Evolutionary conservation across 2,888 invertebrate species (phyloP), one percentile per base, ranked within the genome.

Genomic region (Biston stratarius): DNA sequence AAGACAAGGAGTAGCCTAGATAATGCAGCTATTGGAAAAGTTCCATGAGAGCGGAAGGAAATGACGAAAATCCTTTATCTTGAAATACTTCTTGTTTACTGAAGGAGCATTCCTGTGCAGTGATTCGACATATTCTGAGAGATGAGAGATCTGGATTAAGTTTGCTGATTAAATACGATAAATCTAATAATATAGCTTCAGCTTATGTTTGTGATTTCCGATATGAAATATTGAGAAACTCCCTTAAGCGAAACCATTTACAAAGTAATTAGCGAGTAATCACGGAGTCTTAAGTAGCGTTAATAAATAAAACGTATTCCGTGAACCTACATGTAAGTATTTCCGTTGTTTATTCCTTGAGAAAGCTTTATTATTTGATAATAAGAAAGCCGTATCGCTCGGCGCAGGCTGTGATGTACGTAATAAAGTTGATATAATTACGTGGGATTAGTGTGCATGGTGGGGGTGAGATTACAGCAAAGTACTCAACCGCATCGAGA

Each of bases 391-490:
- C 80, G 74, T 83, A 83, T 85, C 80, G 76, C 76, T 74, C 75
- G 78, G 79, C 82, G 83, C 74, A 81, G 73, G 74, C 78, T 74
- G 47, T 80, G 83, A 83, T 79, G 78, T 69, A 73, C 63, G 78
- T 81, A 84, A 86, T 87, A 83, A 87, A 85, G 80, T 82, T 83
- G 82, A 83, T 84, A 81, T 86, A 84, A 87, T 85, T 83, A 84
- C 79, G 77, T 78, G 74, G 76, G 48, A 51, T 72, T 74, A 74
- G 75, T 75, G 71, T 73, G 70, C 71, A 71, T 72, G 73, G 64
- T 42, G 51, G 40, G 51, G 44, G 49, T 57, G 74, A n/a, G n/a
- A 71, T 76, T 76, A 74, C 58, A 67, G 62, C 56, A 58, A 62
- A 57, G 45, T 47, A 12, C 56, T 61, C 62, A 64, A 69, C 65